Evolutionary conservation across 2,797 vertebrate genomes (phyloP), one percentile per base, ranked within the genome.

Genomic region (Pogoniulus pusillus): DNA sequence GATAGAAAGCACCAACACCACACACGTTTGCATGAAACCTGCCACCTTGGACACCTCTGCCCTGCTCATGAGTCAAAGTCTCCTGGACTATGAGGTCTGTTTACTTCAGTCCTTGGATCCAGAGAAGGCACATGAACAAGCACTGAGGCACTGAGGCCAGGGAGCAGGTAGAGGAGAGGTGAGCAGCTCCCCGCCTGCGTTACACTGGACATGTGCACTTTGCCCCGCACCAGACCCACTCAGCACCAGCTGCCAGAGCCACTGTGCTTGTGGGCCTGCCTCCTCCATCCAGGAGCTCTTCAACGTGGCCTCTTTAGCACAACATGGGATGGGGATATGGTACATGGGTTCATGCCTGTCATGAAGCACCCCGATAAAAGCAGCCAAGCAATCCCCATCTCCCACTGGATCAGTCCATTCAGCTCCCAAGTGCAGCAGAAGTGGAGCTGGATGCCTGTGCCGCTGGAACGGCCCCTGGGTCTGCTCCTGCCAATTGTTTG

Each of bases 401-500:
- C 85, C 57, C 27, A 29, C 57, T 79, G 49, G 37, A 95, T 94
- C 86, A 85, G 70, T 66, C 70, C 7, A 2, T 85, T 53, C 60
- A 2, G 58, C 75, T 93, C 91, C 62, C 37, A 54, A 92, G 76
- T 5, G 1, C 75, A 95, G 81, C 88, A 95, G 94, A 95, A 90
- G 85, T 13, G 53, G 81, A 81, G 72, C 85, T 93, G 94, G 92
- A 96, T 69, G 69, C 87, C 90, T 73, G 1, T 96, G 95, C 92
- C 95, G 93, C 90, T 96, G 94, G 95, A 97, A 95, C 2, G 0
- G 94, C 93, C 90, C 79, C 71, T 6, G 45, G 62, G 84, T 75
- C 80, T 3, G 2, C 35, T 94, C 90, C 81, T 87, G 95, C 96
- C 96, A 97, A 96, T 73, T 96, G 93, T 97, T 96, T 97, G 96